Percentiles rank a stretch among this genome's conserved stretches.
Evolutionary conservation across 2,113 vertebrate species (phyloP).

Genomic region (Mobula birostris): DNA sequence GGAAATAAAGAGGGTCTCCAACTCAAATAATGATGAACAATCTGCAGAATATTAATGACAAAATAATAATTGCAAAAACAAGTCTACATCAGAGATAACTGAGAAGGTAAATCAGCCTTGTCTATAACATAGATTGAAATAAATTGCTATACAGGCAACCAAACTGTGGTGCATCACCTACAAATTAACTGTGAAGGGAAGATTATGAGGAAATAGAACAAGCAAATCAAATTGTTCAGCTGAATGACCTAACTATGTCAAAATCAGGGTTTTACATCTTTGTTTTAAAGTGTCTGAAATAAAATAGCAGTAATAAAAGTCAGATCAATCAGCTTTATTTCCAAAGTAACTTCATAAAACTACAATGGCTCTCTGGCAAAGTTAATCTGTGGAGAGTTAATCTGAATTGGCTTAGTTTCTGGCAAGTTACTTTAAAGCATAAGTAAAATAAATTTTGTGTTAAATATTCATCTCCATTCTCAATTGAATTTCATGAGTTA

Average conservation of each 20-base stretch:
- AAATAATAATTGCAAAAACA: background rate
- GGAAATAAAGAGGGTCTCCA: background rate
- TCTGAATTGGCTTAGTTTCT: background rate
- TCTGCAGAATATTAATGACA: background rate
- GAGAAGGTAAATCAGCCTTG: background rate
- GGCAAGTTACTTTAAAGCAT: background rate
- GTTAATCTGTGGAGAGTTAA: background rate
- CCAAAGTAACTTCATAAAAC: background rate
- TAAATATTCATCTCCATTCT: background rate
- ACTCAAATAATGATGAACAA: background rate
- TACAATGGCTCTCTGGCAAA: background rate
- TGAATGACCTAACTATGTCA: background rate
- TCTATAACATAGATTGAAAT: background rate
- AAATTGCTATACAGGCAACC: background rate
- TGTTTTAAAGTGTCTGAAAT: background rate
- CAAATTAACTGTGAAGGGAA: background rate
- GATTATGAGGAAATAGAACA: background rate
- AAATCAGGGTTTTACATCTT: background rate
- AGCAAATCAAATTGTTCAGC: background rate
- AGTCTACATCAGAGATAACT: background rate
- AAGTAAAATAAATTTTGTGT: background rate
- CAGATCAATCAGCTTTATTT: background rate
- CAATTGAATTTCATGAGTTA: background rate
- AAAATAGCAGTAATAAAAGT: background rate
- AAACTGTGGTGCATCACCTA: background rate